Evolutionary conservation across 2,888 invertebrate genomes (phyloP), one percentile per base, ranked within the genome.

Genomic region (Spodoptera picta): DNA sequence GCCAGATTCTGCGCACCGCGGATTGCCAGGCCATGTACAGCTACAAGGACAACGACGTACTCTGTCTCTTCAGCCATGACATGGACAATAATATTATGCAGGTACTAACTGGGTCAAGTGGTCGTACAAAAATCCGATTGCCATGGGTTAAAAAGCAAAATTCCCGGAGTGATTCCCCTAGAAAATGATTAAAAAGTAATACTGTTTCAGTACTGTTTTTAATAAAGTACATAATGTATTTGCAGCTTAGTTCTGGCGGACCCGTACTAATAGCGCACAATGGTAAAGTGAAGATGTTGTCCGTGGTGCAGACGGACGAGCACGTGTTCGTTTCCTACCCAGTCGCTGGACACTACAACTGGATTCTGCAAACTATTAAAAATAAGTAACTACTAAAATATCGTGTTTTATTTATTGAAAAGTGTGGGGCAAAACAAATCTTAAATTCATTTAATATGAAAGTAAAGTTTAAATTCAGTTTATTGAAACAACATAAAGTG

Each of bases 271-370:
- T 76, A 6, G 7, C 70, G 7, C 70, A 69, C 4, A 56, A 62
- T 1, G 63, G 62, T 0, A 59, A 64, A 4, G 46, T 75, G 51
- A 62, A 55, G 41, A 47, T 88, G 55, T n/a, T 85, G 23, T 87
- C 75, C 3, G 81, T 86, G 6, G 67, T 80, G 3, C 80, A 81
- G 58, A 71, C 80, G 0, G 84, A 82, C 41, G 75, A 70, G 47
- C 60, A 58, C 66, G 70, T 55, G 55, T 77, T 77, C 31, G 63
- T 77, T 3, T 83, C 78, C 5, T 73, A 74, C 65, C 69, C 82
- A 0, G 54, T 84, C 7, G 51, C 65, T 12, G 14, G 54, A 0
- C 77, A 82, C 57, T 55, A 68, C 4, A 52, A 62, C 3, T 85
- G 83, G 83, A 80, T 86, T 23, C 44, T 50, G 4, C 58, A 61